A percentile compares a stretch with the other conserved stretches of the same genome.
Conservation (phyloP, 2,113 vertebrate genomes). For the Channa argus region DNA sequence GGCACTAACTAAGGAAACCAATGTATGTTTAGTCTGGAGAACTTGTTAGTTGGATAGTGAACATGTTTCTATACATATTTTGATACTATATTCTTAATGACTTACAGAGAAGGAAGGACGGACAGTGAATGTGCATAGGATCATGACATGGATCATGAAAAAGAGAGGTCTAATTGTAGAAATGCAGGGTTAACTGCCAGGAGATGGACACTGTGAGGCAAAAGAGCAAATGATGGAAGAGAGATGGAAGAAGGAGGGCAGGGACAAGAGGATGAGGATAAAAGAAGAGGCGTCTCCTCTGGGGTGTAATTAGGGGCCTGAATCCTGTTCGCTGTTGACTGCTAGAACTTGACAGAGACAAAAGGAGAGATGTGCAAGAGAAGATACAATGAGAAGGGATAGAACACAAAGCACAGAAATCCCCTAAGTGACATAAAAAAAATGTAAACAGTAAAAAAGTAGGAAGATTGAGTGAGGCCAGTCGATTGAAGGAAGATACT, state of each 20-base stretch:
- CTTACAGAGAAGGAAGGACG: slow-evolving; percentile 3
- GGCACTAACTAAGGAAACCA: no score
- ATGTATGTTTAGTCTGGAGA: no score
- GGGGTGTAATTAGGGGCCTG: slow-evolving; percentile 72
- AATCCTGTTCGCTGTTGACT: slow-evolving; percentile 62
- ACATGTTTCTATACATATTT: no score
- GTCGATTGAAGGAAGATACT: background rate
- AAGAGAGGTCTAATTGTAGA: background rate
- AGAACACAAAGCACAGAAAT: background rate
- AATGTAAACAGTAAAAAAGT: background rate
- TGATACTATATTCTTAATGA: background rate
- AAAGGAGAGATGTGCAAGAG: slow-evolving; percentile 25
- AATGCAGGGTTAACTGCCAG: background rate
- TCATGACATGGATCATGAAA: background rate
- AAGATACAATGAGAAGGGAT: slow-evolving; percentile 22
- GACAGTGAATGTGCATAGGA: background rate
- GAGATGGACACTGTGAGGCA: slow-evolving; percentile 10
- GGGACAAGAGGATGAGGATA: slow-evolving; percentile 33
- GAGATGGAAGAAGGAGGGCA: slow-evolving; percentile 27
- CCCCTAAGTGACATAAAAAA: background rate
- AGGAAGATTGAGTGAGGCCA: background rate
- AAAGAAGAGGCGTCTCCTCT: slow-evolving; percentile 50
- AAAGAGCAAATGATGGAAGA: background rate
- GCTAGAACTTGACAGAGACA: slow-evolving; percentile 31
- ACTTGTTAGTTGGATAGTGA: background rate